phyloP scores from a whole-genome alignment of 2,797 vertebrate species.

The Pelobates cultripes region DNA sequence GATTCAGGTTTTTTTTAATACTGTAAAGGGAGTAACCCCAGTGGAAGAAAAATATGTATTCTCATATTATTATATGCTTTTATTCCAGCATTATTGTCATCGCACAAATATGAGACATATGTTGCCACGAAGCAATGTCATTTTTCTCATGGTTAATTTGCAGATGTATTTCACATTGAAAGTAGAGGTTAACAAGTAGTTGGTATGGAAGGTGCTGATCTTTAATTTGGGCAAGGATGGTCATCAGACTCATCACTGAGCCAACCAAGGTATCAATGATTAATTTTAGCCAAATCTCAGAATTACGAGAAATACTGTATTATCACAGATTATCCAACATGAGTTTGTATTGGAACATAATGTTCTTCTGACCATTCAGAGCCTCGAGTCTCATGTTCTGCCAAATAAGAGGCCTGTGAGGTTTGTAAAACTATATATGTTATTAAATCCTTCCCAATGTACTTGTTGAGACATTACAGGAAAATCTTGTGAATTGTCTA shows the following conservation, averaged over 20 bases:
- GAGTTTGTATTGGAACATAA: background rate
- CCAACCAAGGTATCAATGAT: too few relatives aligned
- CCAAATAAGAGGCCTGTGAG: background rate
- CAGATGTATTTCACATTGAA: background rate
- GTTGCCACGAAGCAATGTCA: background rate
- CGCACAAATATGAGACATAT: conserved; percentile 19
- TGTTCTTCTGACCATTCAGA: background rate
- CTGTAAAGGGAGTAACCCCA: conserved; percentile 9
- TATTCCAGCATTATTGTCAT: conserved; percentile 25
- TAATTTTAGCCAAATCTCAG: background rate
- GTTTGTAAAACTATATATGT: background rate
- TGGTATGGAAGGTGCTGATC: background rate
- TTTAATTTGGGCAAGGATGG: background rate
- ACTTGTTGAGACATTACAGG: background rate
- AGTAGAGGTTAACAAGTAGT: background rate
- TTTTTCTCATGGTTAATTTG: background rate
- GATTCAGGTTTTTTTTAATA: background rate
- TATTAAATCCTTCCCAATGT: background rate
- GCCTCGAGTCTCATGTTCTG: background rate
- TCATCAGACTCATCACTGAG: background rate
- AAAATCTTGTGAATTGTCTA: background rate
- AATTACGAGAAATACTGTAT: conserved; percentile 11
- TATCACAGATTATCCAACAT: background rate
- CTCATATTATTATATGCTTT: background rate
- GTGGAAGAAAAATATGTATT: conserved; percentile 5